Evolutionary conservation across 2,113 vertebrate genomes (phyloP).

Genomic region (Gulo gulo): DNA sequence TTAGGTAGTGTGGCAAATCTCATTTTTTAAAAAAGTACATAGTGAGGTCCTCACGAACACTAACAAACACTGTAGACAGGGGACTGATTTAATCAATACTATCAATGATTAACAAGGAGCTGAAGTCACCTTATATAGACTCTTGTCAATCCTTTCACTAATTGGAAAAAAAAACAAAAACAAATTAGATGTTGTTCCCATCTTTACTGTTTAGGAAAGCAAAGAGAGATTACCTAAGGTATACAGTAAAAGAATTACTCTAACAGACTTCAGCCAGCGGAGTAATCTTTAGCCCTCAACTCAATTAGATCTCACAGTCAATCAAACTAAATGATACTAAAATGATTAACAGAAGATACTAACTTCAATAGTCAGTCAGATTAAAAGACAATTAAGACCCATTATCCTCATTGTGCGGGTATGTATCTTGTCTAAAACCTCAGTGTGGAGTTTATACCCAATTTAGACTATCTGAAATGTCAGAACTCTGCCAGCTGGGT

Average conservation of each 20-base stretch:
- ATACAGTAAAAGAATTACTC: background rate
- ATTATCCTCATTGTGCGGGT: background rate
- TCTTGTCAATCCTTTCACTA: background rate
- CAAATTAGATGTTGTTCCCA: background rate
- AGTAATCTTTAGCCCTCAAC: background rate
- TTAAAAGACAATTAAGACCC: background rate
- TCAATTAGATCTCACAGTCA: background rate
- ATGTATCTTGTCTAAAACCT: background rate
- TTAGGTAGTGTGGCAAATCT: background rate
- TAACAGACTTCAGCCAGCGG: background rate
- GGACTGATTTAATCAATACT: background rate
- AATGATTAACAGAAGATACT: background rate
- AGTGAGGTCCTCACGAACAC: background rate
- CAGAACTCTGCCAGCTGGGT: background rate
- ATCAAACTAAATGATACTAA: background rate
- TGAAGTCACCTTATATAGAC: background rate
- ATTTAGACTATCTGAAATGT: background rate
- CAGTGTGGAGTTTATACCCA: background rate
- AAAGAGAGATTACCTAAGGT: background rate
- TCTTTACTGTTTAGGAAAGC: constrained; percentile 3
- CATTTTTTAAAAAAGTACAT: background rate
- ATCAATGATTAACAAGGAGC: background rate
- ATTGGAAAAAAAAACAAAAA: background rate
- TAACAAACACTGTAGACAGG: background rate
- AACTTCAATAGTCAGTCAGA: background rate